Conservation (phyloP, 2,888 invertebrate genomes). For the Cinara cedri region DNA sequence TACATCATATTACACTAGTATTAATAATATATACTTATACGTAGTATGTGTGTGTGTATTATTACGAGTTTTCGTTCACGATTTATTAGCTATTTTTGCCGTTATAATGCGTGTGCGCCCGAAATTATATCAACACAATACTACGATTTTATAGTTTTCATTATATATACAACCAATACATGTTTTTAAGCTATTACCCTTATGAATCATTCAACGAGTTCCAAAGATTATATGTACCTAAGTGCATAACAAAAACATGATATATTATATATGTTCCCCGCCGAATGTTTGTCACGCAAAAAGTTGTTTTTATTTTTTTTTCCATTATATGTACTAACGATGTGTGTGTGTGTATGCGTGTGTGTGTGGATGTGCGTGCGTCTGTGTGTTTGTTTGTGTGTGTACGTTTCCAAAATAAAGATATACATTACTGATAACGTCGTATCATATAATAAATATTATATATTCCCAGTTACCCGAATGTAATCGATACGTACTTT, state of each 20-base stretch:
- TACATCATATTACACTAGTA: too few species aligned
- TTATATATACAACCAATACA: neutral
- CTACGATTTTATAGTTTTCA: neutral
- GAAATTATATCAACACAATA: neutral
- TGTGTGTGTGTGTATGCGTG: too few species aligned
- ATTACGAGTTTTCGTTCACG: neutral
- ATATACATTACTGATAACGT: neutral
- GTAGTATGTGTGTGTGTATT: too few species aligned
- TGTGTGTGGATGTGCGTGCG: too few species aligned
- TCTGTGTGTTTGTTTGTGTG: too few species aligned
- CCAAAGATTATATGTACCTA: neutral
- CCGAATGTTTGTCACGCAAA: slow-evolving; percentile 4
- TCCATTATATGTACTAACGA: too few species aligned
- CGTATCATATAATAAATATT: neutral
- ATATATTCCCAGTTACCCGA: too few species aligned
- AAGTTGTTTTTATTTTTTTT: slow-evolving; percentile 2
- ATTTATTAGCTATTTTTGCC: slow-evolving; percentile 22
- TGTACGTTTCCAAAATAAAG: neutral
- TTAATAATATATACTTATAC: too few species aligned
- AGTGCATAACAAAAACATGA: neutral
- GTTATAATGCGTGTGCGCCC: neutral
- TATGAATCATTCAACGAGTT: slow-evolving; percentile 1
- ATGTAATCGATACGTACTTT: too few species aligned
- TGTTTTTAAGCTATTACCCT: neutral
- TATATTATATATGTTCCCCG: too few species aligned